Base-by-base conservation (phyloP, 2,888 invertebrate species). In the Cantharis nigra region DNA sequence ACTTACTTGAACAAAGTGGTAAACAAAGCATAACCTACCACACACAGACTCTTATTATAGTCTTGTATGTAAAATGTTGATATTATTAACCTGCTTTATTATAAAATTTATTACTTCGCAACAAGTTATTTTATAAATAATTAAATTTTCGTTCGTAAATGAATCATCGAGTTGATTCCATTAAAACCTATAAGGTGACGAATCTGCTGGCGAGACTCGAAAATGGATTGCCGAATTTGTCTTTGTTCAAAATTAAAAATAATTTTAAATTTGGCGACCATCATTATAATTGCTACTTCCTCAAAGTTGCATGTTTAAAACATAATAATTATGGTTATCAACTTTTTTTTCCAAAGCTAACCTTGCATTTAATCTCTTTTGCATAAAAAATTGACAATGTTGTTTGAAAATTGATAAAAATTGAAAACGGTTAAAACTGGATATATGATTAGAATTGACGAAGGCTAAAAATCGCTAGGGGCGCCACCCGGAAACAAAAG, bases 11-110 rank as follows among this genome's bases (percentile, higher is more conserved):
- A 72, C 77, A 73, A 70, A 76, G 71, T 73, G 70, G 78, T 79
- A 79, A 78, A 76, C 76, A 78, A 79, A 76, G 72, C 79, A 76
- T 76, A 79, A 79, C 80, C 79, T 79, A 80, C 80, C 78, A 76
- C 79, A 80, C 79, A 71, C 74, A 65, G 49, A 49, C 49, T 49
- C 49, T 49, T 49, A 26, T 26, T 26, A 49, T 49, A 49, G 49
- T 49, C 49, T 49, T 49, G 5, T n/a, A n/a, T n/a, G 49, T 49
- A n/a, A 49, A 49, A 49, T 49, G 49, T 49, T 49, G 49, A 49
- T 49, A 49, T 49, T 49, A 49, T 49, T 49, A 49, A 49, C 49
- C 49, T 49, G 49, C 49, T 49, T 49, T 49, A 49, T 49, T n/a
- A 49, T 49, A 49, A 49, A 49, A 49, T 49, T 49, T 49, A 49